These are phyloP conservation scores for Caradrina kadenii DNA, from an alignment of 2,888 invertebrate genomes.

Conservation along the genomic window DNA sequence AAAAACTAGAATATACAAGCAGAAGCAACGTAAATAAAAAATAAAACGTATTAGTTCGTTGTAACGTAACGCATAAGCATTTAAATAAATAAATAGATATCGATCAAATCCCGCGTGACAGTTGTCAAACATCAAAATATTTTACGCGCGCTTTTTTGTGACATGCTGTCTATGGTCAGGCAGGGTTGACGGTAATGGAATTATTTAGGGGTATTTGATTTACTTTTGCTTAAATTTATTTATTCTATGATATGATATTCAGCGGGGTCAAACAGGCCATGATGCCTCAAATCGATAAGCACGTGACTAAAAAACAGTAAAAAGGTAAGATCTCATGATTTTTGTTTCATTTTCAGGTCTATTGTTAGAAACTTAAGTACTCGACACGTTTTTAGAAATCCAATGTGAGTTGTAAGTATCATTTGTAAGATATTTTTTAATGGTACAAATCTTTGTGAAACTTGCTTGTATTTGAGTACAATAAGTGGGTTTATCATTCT, in stretches of 20 bases:
- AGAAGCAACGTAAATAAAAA: constrained; percentile 33
- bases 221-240: neutral
- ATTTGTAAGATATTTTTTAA: neutral
- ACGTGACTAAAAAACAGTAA: too few relatives aligned
- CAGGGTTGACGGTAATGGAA: constrained; percentile 74
- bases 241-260: neutral
- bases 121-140: constrained; percentile 90
- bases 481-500: neutral
- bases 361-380: neutral
- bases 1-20: constrained; percentile 33
- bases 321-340: too few relatives aligned
- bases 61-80: constrained; percentile 67
- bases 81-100: constrained; percentile 84
- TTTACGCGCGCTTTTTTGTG: constrained; percentile 86
- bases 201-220: constrained; percentile 39
- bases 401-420: neutral
- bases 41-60: constrained; percentile 33
- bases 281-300: too few relatives aligned
- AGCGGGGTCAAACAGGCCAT: neutral
- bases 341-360: too few relatives aligned
- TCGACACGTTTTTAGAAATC: neutral
- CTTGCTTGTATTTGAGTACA: neutral
- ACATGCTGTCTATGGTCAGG: constrained; percentile 76
- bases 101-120: constrained; percentile 84
- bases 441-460: neutral